Evolutionary conservation across 2,888 invertebrate genomes (phyloP).

Genomic region (Lamproptera curius): DNA sequence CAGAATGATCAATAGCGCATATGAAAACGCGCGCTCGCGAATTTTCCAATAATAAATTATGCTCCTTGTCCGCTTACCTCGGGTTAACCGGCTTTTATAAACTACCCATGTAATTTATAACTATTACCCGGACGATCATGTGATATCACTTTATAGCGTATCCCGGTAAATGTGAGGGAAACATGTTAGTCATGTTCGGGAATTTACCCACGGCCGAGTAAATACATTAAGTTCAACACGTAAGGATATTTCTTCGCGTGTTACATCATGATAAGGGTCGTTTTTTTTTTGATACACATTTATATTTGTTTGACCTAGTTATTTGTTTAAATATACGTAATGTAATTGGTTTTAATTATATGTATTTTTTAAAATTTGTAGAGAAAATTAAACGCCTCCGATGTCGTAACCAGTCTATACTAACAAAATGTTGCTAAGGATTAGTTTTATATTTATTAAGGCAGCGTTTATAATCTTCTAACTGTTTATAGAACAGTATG

Average conservation of each 20-base stretch:
- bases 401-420: too few species aligned
- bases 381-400: too few species aligned
- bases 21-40: conserved; percentile 69
- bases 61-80: conserved; percentile 75
- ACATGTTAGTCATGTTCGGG: conserved; percentile 49
- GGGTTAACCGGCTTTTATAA: conserved; percentile 79
- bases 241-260: conserved; percentile 16
- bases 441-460: too few species aligned
- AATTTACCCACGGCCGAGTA: conserved; percentile 34
- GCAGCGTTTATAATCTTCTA: too few species aligned
- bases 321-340: too few species aligned
- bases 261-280: conserved; percentile 22
- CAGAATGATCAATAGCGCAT: conserved; percentile 52
- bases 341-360: too few species aligned
- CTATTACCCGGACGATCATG: conserved; percentile 76
- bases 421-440: too few species aligned
- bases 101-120: conserved; percentile 77
- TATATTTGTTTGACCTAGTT: too few species aligned
- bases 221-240: conserved; percentile 12
- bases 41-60: conserved; percentile 76
- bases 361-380: neutral
- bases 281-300: too few species aligned
- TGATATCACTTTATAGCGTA: conserved; percentile 77
- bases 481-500: too few species aligned
- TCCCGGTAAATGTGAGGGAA: conserved; percentile 70